These are phyloP conservation scores for Phoeniculus purpureus DNA, from an alignment of 2,797 vertebrate genomes.

Conservation along the genomic window DNA sequence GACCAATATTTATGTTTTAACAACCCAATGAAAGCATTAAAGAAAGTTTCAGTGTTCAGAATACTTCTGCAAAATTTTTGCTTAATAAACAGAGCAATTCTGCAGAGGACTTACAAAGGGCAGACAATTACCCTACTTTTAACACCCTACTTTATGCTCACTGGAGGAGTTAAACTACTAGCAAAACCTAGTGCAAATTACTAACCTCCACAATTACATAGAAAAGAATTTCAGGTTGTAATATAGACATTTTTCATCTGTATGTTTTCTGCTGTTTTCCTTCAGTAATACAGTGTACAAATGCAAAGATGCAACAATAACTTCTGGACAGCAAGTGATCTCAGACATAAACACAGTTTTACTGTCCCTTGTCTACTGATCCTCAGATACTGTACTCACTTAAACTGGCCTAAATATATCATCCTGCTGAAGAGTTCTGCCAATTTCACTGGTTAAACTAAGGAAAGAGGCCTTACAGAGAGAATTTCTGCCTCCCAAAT, in stretches of 20 bases:
- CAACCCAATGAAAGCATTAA: background rate
- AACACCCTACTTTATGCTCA: background rate
- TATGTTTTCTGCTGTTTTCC: background rate
- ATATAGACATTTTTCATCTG: background rate
- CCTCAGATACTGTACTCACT: background rate
- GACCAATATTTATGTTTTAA: background rate
- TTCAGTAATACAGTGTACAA: background rate
- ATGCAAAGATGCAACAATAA: background rate
- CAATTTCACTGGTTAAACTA: background rate
- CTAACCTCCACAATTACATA: background rate
- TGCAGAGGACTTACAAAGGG: background rate
- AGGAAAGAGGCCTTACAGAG: background rate
- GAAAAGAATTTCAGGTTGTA: background rate
- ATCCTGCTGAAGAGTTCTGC: background rate
- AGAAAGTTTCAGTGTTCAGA: background rate
- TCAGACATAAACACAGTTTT: background rate
- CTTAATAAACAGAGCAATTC: background rate
- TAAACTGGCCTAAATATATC: background rate
- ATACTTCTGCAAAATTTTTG: background rate
- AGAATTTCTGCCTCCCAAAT: background rate
- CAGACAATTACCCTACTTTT: slow-evolving; percentile 24
- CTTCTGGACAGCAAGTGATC: background rate
- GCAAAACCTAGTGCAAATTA: background rate
- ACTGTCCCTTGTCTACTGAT: background rate
- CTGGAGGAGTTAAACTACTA: background rate